Percentiles rank a stretch among this genome's conserved stretches.
These are phyloP conservation scores for Istiophorus platypterus DNA, from an alignment of 2,113 vertebrate species.

Conservation along the genomic window DNA sequence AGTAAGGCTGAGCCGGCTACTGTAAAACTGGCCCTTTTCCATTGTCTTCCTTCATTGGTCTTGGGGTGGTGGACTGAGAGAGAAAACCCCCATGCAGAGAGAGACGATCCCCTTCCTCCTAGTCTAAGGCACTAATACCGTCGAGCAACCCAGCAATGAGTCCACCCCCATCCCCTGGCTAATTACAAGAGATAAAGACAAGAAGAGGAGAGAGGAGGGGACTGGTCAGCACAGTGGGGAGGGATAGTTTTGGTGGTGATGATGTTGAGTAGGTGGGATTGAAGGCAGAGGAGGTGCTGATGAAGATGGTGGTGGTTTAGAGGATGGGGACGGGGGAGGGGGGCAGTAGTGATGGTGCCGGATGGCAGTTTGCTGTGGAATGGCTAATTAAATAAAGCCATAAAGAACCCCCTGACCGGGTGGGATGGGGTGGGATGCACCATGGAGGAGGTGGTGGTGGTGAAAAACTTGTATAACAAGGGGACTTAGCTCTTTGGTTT, in stretches of 20 bases:
- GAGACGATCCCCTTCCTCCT: slow-evolving; percentile 61
- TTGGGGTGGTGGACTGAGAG: slow-evolving; percentile 54
- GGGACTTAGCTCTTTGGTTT: slow-evolving; percentile 91
- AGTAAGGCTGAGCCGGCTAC: slow-evolving; percentile 77
- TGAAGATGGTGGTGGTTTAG: slow-evolving; percentile 42
- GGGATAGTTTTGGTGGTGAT: slow-evolving; percentile 44
- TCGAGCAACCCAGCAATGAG: slow-evolving; percentile 47
- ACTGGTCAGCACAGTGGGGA: slow-evolving; percentile 44
- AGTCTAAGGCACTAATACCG: slow-evolving; percentile 58
- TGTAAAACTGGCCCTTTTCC: slow-evolving; percentile 60
- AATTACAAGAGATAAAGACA: slow-evolving; percentile 80
- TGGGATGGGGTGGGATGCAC: slow-evolving; percentile 53
- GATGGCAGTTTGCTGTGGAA: slow-evolving; percentile 83
- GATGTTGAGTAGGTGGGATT: slow-evolving; percentile 77
- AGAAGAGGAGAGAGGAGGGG: slow-evolving; percentile 56
- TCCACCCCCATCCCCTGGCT: slow-evolving; percentile 69
- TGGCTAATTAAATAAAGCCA: slow-evolving; percentile 87
- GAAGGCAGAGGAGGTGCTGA: slow-evolving; percentile 24
- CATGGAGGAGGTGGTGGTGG: slow-evolving; percentile 70
- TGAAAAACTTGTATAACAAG: slow-evolving; percentile 92
- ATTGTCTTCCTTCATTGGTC: slow-evolving; percentile 72
- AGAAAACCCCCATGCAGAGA: slow-evolving; percentile 69
- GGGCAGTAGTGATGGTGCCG: slow-evolving; percentile 48
- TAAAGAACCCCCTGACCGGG: slow-evolving; percentile 86
- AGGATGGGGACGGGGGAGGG: background rate